Conservation (phyloP, 2,797 vertebrate species). For the Onychomys arenicola region DNA sequence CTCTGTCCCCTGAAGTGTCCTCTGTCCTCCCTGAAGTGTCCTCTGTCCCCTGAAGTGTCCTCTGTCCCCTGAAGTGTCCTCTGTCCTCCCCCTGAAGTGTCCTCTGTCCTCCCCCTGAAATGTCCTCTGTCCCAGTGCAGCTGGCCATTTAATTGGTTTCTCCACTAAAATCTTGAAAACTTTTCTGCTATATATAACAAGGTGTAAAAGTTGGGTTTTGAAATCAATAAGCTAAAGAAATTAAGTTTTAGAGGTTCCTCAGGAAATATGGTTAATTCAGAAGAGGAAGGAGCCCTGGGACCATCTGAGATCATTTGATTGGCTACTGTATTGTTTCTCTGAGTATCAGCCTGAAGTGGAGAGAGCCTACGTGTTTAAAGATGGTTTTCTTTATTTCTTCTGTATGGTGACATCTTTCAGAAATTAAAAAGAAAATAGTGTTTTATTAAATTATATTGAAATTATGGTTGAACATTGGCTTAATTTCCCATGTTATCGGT, state of each 20-base stretch:
- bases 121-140: too few species aligned
- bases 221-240: conserved; percentile 18
- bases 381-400: conserved; percentile 43
- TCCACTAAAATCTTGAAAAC: conserved; percentile 43
- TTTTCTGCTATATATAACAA: background rate
- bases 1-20: too few species aligned
- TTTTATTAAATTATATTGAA: conserved; percentile 52
- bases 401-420: background rate
- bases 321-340: background rate
- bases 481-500: conserved; percentile 26
- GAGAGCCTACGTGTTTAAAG: conserved; percentile 14
- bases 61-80: too few species aligned
- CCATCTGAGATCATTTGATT: conserved; percentile 25
- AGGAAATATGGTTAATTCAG: conserved; percentile 49
- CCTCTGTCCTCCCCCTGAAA: too few species aligned
- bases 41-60: too few species aligned
- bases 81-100: too few species aligned
- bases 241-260: conserved; percentile 33
- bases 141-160: conserved; percentile 3
- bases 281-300: background rate
- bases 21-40: too few species aligned
- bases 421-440: conserved; percentile 55
- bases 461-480: conserved; percentile 19
- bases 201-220: conserved; percentile 41
- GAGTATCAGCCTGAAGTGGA: background rate